These are phyloP conservation scores for Dendrolimus pini DNA, from an alignment of 2,888 invertebrate genomes.

Conservation along the genomic window DNA sequence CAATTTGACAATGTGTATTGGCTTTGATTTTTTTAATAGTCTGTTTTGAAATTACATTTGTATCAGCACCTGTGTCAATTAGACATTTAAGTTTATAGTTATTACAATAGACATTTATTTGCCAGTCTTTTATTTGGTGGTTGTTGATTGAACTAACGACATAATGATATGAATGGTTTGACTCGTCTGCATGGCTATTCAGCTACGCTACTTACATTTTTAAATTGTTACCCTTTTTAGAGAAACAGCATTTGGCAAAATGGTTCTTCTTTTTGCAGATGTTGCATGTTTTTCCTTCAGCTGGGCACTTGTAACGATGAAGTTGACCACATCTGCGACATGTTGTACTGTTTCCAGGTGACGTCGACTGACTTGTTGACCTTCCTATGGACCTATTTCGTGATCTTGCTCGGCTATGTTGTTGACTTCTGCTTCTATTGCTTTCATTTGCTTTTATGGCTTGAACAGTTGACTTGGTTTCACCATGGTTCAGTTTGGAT, in stretches of 20 bases:
- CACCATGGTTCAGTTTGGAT: background rate
- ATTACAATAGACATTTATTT: background rate
- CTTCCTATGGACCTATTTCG: background rate
- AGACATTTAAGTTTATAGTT: background rate
- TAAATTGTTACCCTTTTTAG: background rate
- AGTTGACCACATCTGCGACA: background rate
- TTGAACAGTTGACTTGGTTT: too few species aligned
- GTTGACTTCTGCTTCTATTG: background rate
- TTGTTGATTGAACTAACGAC: background rate
- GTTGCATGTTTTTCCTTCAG: background rate
- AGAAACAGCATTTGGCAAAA: background rate
- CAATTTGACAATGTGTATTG: background rate
- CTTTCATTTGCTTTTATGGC: background rate
- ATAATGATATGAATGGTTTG: slow-evolving; percentile 1
- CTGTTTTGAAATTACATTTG: background rate
- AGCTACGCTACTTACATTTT: background rate
- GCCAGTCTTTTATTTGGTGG: background rate
- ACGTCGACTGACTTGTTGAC: background rate
- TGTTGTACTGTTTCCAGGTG: background rate
- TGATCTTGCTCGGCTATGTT: background rate
- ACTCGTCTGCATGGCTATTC: background rate
- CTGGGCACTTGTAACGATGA: background rate
- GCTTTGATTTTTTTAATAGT: background rate
- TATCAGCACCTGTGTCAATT: slow-evolving; percentile 1
- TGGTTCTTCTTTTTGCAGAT: background rate